phyloP scores from a whole-genome alignment of 2,113 vertebrate species.

The Xerus inauris region DNA sequence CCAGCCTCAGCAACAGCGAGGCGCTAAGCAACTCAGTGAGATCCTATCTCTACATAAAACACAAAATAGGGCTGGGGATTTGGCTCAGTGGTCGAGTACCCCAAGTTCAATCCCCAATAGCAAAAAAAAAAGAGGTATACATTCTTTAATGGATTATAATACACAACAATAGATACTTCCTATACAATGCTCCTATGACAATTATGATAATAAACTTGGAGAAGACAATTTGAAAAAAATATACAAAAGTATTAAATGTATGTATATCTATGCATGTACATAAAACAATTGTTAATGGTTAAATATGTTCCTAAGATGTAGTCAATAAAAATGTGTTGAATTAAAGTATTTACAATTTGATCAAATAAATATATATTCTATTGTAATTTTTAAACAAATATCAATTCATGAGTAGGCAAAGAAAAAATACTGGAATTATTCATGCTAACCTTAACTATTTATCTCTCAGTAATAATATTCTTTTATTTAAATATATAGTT shows the following conservation, averaged over 20 bases:
- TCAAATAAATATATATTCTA: neutral
- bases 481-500: too few relatives aligned
- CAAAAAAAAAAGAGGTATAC: neutral
- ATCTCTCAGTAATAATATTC: neutral
- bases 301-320: constrained; percentile 2
- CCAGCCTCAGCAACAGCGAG: too few relatives aligned
- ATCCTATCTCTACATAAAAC: too few relatives aligned
- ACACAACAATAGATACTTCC: neutral
- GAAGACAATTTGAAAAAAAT: neutral
- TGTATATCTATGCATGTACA: neutral
- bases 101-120: too few relatives aligned
- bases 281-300: neutral
- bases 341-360: neutral
- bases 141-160: neutral
- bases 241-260: neutral
- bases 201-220: neutral
- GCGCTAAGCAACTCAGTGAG: too few relatives aligned
- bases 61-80: too few relatives aligned
- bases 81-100: too few relatives aligned
- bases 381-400: neutral
- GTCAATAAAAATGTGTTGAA: neutral
- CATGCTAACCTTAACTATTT: neutral
- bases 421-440: neutral
- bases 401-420: neutral
- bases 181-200: neutral